Evolutionary conservation across 2,797 vertebrate genomes (phyloP).

Genomic region (Emydoidea blandingii): DNA sequence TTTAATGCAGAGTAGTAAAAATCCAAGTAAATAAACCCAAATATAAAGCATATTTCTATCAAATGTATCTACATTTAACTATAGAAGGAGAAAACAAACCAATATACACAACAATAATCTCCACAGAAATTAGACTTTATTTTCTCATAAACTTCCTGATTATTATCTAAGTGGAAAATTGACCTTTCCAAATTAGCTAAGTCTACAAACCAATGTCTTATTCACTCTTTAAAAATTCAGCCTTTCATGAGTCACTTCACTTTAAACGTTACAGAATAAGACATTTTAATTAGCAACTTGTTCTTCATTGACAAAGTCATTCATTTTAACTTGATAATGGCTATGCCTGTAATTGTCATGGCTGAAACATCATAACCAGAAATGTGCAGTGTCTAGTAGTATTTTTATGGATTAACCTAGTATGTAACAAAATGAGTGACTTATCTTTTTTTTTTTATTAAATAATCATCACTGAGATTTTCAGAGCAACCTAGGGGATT

Average conservation of each 20-base stretch:
- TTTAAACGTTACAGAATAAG: not conserved
- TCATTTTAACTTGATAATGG: not conserved
- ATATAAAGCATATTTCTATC: not conserved
- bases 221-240: too few species aligned
- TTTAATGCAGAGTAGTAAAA: not conserved
- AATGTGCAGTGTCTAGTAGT: not conserved
- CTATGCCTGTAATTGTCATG: not conserved
- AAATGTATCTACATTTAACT: not conserved
- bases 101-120: not conserved
- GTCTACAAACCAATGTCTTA: not conserved
- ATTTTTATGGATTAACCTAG: not conserved
- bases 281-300: not conserved
- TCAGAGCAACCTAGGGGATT: not conserved
- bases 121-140: conserved; percentile 1
- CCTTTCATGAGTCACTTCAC: too few species aligned
- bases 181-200: not conserved
- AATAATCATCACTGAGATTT: not conserved
- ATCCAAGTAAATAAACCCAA: not conserved
- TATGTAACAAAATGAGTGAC: not conserved
- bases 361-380: not conserved
- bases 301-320: not conserved
- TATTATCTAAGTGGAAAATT: not conserved
- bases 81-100: not conserved
- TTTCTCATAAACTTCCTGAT: not conserved
- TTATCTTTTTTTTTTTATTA: not conserved